Percentiles rank a stretch among this genome's conserved stretches.
These are phyloP conservation scores for Amblyopsis rosae DNA, from an alignment of 2,113 vertebrate genomes.

Conservation along the genomic window DNA sequence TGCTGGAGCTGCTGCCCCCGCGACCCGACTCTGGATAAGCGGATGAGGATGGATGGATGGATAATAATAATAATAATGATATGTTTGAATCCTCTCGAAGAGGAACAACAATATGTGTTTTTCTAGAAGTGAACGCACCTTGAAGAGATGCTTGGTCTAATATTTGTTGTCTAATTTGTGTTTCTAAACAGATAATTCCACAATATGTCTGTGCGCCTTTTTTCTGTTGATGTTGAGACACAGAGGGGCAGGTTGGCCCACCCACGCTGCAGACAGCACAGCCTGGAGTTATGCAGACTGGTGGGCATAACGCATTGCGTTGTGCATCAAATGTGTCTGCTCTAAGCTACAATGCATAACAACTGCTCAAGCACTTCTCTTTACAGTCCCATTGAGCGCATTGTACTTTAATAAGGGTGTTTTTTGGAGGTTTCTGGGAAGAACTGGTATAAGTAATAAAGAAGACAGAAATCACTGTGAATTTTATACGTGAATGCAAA, in stretches of 20 bases:
- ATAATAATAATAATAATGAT: no score
- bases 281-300: conserved; percentile 34
- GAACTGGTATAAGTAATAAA: no score
- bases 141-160: no score
- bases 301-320: conserved; percentile 13
- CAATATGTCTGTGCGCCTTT: conserved; percentile 6
- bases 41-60: no score
- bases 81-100: neutral
- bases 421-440: no score
- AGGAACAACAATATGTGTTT: neutral
- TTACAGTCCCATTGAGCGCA: no score
- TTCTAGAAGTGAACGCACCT: neutral
- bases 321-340: conserved; percentile 20
- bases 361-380: no score
- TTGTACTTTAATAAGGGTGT: no score
- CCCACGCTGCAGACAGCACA: conserved; percentile 30
- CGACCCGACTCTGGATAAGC: no score
- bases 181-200: neutral
- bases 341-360: conserved; percentile 10
- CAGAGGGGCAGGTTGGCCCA: neutral
- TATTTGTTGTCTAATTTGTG: no score
- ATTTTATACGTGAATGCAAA: neutral
- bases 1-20: no score
- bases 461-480: no score
- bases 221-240: conserved; percentile 19